Evolutionary conservation across 1,140 invertebrate species (phyloP), one percentile per base, ranked within the genome.

Genomic region (Leptinotarsa undecemlineata): DNA sequence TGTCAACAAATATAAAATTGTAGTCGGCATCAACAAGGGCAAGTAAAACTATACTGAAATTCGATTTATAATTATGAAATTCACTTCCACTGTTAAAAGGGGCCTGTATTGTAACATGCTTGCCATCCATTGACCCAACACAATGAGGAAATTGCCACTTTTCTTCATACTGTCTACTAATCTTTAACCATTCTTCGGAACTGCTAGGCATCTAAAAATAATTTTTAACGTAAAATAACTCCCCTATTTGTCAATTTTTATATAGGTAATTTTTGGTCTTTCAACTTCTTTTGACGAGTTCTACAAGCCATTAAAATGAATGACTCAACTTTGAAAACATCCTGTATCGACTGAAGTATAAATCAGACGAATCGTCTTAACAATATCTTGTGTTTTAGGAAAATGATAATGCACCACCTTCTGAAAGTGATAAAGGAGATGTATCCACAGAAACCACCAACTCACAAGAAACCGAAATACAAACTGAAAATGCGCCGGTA

Each of bases 1-100:
- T 76, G 79, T 87, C 81, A 66, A 83, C 74, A 62, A 71, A 82
- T 20, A 81, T 68, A 68, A 86, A 87, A 48, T 79, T 77, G 48
- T 73, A 75, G 57, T 75, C 48, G 13, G 51, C 72, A 67, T 74
- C 75, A 33, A 74, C 68, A 4, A 74, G 20, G 19, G 60, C 75
- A 62, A 77, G 63, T 15, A 77, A 20, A 47, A 77, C 72, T 19
- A 76, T 74, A 47, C 75, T 76, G 26, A 76, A 73, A 71, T 48
- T 42, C 26, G 17, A 42, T 71, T 74, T 74, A 57, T 76, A 76
- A 48, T 77, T 77, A 64, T 60, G 21, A 61, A 47, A 77, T 74
- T 77, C 72, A 66, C 64, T 74, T 51, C 75, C 72, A 71, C 68
- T 74, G 47, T 71, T 15, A 42, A 71, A 63, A 63, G 73, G 75